These are phyloP conservation scores for Notarius lentiginosus DNA, from an alignment of 2,113 vertebrate species.

Conservation along the genomic window DNA sequence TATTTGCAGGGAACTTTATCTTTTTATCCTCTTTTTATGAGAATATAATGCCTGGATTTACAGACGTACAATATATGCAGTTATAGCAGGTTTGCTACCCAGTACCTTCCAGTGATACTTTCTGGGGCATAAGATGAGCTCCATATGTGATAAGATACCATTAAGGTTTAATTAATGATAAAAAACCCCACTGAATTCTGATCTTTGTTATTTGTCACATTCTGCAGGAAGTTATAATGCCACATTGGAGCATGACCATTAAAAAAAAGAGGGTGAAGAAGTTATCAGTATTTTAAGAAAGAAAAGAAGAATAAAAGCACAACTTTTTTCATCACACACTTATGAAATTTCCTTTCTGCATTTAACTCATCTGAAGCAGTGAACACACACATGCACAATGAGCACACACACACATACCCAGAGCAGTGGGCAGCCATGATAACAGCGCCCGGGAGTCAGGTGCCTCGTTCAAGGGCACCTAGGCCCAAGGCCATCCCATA, in stretches of 20 bases:
- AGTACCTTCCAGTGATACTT: not conserved
- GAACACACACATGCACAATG: too few relatives aligned
- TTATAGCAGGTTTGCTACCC: not conserved
- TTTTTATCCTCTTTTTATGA: conserved; percentile 28
- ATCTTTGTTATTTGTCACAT: not conserved
- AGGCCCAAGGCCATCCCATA: too few relatives aligned
- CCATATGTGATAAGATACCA: not conserved
- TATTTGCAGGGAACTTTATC: conserved; percentile 18
- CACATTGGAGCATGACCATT: not conserved
- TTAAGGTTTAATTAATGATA: not conserved
- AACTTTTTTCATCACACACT: too few relatives aligned
- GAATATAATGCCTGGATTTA: conserved; percentile 22
- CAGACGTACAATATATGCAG: not conserved
- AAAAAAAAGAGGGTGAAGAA: not conserved
- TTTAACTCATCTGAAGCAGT: too few relatives aligned
- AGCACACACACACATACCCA: too few relatives aligned
- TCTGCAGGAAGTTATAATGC: not conserved
- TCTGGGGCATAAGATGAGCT: not conserved
- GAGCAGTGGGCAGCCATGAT: too few relatives aligned
- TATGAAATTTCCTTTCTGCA: too few relatives aligned
- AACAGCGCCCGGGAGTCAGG: too few relatives aligned
- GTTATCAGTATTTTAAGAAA: not conserved
- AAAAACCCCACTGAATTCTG: not conserved
- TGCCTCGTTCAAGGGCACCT: too few relatives aligned
- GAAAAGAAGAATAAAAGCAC: too few relatives aligned